Base-by-base conservation (phyloP, 2,113 vertebrate species). In the Geothlypis trichas region DNA sequence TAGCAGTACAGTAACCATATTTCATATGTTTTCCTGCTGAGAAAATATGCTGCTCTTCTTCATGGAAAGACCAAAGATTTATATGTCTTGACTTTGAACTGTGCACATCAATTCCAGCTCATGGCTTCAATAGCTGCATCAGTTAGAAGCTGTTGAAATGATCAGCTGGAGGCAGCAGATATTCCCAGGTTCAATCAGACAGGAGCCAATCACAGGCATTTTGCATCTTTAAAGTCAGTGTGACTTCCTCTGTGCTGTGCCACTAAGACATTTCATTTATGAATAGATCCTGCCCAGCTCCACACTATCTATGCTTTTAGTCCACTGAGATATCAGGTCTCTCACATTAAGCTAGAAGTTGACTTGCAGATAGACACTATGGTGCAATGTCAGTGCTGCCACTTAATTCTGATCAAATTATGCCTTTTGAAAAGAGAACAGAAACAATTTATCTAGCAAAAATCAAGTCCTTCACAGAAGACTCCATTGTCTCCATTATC, bases 151-250 rank as follows among this genome's bases (percentile, higher is more conserved):
- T 57, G 92, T 89, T 87, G 76, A 97, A 62, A 91, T 16, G 28
- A 52, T 93, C 87, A 97, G 75, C 93, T 95, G 84, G 77, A 97
- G 62, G 82, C 78, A 90, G 87, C 52, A 84, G 85, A 94, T 92
- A 85, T 90, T 96, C 87, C 71, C 78, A 77, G 68, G n/a, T 94
- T 93, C 68, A 95, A 57, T 93, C 89, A 87, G 77, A 96, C 78
- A 84, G 39, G 5, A 67, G 39, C 42, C 79, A 84, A 39, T 88
- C 72, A 84, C 51, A 93, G 55, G 23, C 6, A 22, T 90, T 82
- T 66, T 15, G 68, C 8, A 8, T 57, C 37, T 88, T 78, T 37
- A 46, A 82, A 92, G 49, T 54, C 85, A 82, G 13, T 27, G 16
- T 68, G 81, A 24, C 37, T 95, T 89, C 79, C 47, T 46, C 54